Percentiles rank a stretch among this genome's conserved stretches.
These are phyloP conservation scores for Mormyrops attenuatus DNA, from an alignment of 2,797 vertebrate species.

Conservation along the genomic window DNA sequence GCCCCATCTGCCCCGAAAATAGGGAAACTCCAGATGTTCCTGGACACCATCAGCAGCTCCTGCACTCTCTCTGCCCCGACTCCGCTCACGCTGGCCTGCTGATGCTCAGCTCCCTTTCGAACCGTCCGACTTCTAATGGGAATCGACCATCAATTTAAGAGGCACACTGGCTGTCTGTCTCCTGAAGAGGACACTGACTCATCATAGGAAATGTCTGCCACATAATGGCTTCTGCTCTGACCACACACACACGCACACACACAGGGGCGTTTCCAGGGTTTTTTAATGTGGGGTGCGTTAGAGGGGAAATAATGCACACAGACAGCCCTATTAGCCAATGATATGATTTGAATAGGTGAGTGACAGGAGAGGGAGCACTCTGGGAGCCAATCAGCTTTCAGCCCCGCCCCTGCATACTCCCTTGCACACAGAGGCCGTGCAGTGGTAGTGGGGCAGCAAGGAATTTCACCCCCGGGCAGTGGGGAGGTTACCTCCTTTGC, in stretches of 20 bases:
- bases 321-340: not conserved
- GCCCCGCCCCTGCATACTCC: not conserved
- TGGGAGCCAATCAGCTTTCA: not conserved
- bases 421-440: not conserved
- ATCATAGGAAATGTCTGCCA: not conserved
- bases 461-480: conserved; percentile 17
- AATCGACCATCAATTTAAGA: not conserved
- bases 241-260: conserved; percentile 11
- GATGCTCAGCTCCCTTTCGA: not conserved
- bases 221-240: not conserved
- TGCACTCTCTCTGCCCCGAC: not conserved
- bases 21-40: not conserved
- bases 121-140: not conserved
- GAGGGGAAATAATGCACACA: not conserved
- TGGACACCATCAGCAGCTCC: not conserved
- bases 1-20: not conserved
- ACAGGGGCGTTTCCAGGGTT: not conserved
- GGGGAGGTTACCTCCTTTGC: not conserved
- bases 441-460: not conserved
- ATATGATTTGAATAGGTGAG: not conserved
- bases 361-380: not conserved
- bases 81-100: not conserved
- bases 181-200: not conserved
- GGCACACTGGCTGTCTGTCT: not conserved
- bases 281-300: not conserved